A percentile compares a stretch with the other conserved stretches of the same genome.
phyloP scores from a whole-genome alignment of 2,113 vertebrate genomes.

The Hoplias malabaricus region DNA sequence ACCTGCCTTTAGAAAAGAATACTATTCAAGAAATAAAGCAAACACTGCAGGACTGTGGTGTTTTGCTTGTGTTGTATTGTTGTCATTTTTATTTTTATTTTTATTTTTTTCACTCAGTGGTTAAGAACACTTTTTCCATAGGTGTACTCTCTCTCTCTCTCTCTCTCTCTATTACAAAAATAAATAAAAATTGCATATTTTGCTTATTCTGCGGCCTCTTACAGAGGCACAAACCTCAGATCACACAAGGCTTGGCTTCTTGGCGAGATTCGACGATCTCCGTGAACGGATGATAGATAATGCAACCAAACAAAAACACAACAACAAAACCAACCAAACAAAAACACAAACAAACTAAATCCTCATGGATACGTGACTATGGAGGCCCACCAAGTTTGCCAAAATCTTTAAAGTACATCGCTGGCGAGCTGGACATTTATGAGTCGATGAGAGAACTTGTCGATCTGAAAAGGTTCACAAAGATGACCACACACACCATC shows the following conservation, averaged over 20 bases:
- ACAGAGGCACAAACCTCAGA: constrained; percentile 84
- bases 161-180: constrained; percentile 76
- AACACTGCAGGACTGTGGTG: constrained; percentile 69
- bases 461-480: constrained; percentile 32
- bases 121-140: constrained; percentile 87
- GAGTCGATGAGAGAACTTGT: constrained; percentile 39
- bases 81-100: constrained; percentile 72
- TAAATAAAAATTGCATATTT: constrained; percentile 91
- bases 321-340: constrained; percentile 53
- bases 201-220: constrained; percentile 89
- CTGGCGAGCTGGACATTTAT: background rate
- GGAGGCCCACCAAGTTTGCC: background rate
- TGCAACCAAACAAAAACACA: constrained; percentile 53
- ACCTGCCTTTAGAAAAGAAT: constrained; percentile 52
- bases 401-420: constrained; percentile 5
- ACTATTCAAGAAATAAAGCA: constrained; percentile 32
- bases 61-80: constrained; percentile 66
- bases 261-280: constrained; percentile 74
- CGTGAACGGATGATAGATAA: constrained; percentile 65
- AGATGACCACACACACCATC: constrained; percentile 49
- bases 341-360: constrained; percentile 44
- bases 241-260: constrained; percentile 81
- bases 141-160: constrained; percentile 55
- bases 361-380: constrained; percentile 49
- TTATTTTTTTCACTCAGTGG: constrained; percentile 77